Base-by-base conservation (phyloP, 2,797 vertebrate genomes). In the Crenuchus spilurus region DNA sequence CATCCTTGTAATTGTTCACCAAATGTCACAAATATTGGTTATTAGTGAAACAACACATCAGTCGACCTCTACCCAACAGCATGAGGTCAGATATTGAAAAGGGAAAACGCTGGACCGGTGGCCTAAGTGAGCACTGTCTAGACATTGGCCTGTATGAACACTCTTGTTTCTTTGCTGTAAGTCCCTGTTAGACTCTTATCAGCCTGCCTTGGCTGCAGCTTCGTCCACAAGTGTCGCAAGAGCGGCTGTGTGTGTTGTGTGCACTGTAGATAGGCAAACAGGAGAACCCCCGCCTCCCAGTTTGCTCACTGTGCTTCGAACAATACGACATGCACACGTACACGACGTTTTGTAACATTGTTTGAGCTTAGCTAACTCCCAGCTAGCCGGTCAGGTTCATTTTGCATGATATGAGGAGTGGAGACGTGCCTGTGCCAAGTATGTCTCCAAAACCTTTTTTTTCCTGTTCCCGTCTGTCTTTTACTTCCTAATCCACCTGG, bases 131-230 rank as follows among this genome's bases (percentile, higher is more conserved):
- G 4, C 18, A 11, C 20, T 22, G 14, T 55, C 28, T 33, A 55
- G 52, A 55, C 52, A 31, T 2, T 14, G 11, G 4, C 6, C 30
- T 13, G n/a, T 51, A 22, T 51, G 18, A 60, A 60, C 7, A 1
- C 18, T 35, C 18, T 61, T 16, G 13, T 31, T 28, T 18, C 41
- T 69, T 63, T 75, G 28, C 39, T 16, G 54, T 22, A 73, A 64
- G 14, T 39, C 61, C 54, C 26, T 30, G 58, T 79, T 46, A 51
- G 10, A 49, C 41, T 75, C 62, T 70, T 82, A 62, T 81, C 69
- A 49, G 46, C 26, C 48, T 46, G 31, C 62, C 46, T 70, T 22
- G 48, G 72, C 65, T 58, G 18, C 30, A 28, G 54, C 54, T 55
- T 64, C 51, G 6, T 22, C 73, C 20, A 14, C 46, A 22, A 44